phyloP scores from a whole-genome alignment of 1,140 invertebrate genomes.

The Notospermus geniculatus region DNA sequence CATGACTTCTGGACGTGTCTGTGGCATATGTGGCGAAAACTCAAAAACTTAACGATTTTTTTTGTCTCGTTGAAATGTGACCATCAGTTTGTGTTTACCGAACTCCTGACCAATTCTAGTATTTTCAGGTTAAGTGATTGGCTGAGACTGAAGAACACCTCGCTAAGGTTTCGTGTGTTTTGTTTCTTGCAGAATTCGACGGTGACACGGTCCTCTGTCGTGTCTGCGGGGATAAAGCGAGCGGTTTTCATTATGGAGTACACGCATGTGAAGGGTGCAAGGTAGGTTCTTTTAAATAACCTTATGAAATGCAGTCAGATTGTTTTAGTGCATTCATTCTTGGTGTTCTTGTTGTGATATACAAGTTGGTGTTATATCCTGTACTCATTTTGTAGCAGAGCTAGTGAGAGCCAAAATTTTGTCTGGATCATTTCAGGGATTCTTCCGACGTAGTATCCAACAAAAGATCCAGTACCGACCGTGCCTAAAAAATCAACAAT shows the following conservation, averaged over 20 bases:
- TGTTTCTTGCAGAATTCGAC: constrained; percentile 92
- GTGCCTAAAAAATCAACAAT: constrained; percentile 54
- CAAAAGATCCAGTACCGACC: constrained; percentile 54
- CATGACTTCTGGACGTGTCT: not conserved
- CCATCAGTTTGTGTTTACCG: no score
- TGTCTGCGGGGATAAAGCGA: constrained; percentile 99
- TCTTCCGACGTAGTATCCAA: constrained; percentile 54
- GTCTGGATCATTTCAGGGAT: constrained; percentile 37
- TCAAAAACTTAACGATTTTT: no score
- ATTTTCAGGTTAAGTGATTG: no score
- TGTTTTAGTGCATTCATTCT: no score
- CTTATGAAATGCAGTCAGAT: no score
- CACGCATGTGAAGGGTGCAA: constrained; percentile 99
- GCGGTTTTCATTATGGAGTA: constrained; percentile 98
- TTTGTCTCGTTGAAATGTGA: no score
- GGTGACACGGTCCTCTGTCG: constrained; percentile 94
- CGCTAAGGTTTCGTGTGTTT: constrained; percentile 34
- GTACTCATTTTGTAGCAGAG: not conserved
- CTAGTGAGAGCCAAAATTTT: constrained; percentile 8
- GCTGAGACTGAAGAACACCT: not conserved
- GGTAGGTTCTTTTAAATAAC: constrained; percentile 65
- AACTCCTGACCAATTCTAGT: no score
- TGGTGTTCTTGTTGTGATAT: constrained; percentile 2
- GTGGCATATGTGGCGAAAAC: no score
- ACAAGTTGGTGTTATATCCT: constrained; percentile 8